Evolutionary conservation across 2,888 invertebrate genomes (phyloP), one percentile per base, ranked within the genome.

Genomic region (Nysson spinosus): DNA sequence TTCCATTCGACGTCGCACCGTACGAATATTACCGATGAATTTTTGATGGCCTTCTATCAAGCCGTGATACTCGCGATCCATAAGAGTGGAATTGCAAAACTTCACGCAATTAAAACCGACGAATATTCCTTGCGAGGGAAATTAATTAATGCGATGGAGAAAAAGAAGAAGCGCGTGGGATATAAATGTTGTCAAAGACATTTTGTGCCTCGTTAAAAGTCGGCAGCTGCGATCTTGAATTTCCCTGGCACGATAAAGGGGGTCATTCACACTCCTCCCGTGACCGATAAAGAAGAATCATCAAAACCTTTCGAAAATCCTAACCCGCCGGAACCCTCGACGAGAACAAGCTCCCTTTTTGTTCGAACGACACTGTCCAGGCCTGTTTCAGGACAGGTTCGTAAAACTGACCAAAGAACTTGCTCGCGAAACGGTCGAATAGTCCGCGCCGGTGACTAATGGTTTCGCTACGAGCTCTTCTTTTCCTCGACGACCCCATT

Each of bases 401-500:
- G 16, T 22, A 14, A 14, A 16, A 58, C 22, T 34, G 40, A 7
- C n/a, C 24, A 32, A 35, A 49, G 40, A 46, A 35, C 49, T 49
- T 11, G 52, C 57, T 47, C 22, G 47, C 42, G 26, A 14, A 47
- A 51, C 47, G 50, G 51, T 4, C 51, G 32, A 47, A 64, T 66
- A 54, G 51, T 55, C 40, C 39, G 55, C 55, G 58, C 52, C 40
- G 55, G 63, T 68, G 74, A 74, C 76, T 74, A 77, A 77, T 74
- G 65, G 69, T 62, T 74, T 78, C 62, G 72, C 72, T 63, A 55
- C 72, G 58, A 73, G 60, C 64, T 52, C 40, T 47, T 62, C 63
- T 66, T n/a, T n/a, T 37, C 55, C 58, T 61, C 51, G 72, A 64
- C 74, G 77, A 77, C 75, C 77, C 62, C 70, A 61, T 66, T 72